Conservation (phyloP, 2,888 invertebrate genomes). For the Labia minor region DNA sequence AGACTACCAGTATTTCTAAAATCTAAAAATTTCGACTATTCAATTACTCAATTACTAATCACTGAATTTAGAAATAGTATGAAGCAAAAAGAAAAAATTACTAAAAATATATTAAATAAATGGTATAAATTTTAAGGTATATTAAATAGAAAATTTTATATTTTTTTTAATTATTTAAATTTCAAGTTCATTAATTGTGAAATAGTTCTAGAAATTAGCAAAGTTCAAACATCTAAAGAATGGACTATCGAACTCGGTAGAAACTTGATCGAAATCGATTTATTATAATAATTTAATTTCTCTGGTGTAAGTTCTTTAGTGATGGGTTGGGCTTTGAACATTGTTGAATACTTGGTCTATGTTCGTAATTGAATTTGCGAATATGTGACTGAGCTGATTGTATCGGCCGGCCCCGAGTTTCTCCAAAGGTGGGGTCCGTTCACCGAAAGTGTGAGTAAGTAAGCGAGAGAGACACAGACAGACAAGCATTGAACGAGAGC, state of each 20-base stretch:
- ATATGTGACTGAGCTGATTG: constrained; percentile 7
- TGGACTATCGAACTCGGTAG: background rate
- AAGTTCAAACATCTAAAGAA: background rate
- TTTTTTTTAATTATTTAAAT: too few species aligned
- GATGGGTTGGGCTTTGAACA: constrained; percentile 13
- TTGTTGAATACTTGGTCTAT: constrained; percentile 7
- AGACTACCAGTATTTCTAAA: too few species aligned
- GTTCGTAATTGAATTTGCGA: constrained; percentile 1
- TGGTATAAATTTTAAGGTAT: too few species aligned
- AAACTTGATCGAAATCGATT: background rate
- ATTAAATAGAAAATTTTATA: too few species aligned
- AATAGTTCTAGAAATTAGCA: too few species aligned
- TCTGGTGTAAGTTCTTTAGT: background rate
- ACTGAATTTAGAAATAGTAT: too few species aligned
- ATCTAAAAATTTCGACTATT: too few species aligned
- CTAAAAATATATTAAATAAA: too few species aligned
- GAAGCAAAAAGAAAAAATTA: too few species aligned
- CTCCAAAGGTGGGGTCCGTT: background rate
- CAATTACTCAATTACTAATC: too few species aligned
- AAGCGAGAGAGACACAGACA: background rate
- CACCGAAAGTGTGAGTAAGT: background rate
- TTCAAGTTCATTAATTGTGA: too few species aligned
- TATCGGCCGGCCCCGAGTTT: background rate
- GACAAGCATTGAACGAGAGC: background rate
- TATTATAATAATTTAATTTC: constrained; percentile 1